Evolutionary conservation across 2,113 vertebrate genomes (phyloP).

Genomic region (western clawed frog (Xenopus tropicalis)): UCB_Xtro_10.0 CM004444.2:44764501-44765000

Average conservation of each 20-base stretch:
- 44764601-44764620: background rate
- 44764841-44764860: constrained; percentile 73
- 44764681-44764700: constrained; percentile 33
- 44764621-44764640: constrained; percentile 12
- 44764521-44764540: too few relatives aligned
- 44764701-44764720: constrained; percentile 19
- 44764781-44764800: constrained; percentile 60
- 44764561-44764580: too few relatives aligned
- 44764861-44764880: constrained; percentile 67
- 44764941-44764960: constrained; percentile 53
- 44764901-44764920: constrained; percentile 51
- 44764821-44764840: constrained; percentile 71
- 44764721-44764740: constrained; percentile 40
- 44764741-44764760: constrained; percentile 52
- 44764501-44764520: too few relatives aligned
- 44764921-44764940: constrained; percentile 53
- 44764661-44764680: background rate
- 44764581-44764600: too few relatives aligned
- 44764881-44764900: constrained; percentile 61
- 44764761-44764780: constrained; percentile 57
- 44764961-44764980: constrained; percentile 55
- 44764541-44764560: too few relatives aligned
- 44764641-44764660: constrained; percentile 17
- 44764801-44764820: constrained; percentile 64
- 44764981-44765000: constrained; percentile 26